Percentiles rank a stretch among this genome's conserved stretches.
Conservation (phyloP, 2,888 invertebrate genomes). For the Horisme vitalbata region DNA sequence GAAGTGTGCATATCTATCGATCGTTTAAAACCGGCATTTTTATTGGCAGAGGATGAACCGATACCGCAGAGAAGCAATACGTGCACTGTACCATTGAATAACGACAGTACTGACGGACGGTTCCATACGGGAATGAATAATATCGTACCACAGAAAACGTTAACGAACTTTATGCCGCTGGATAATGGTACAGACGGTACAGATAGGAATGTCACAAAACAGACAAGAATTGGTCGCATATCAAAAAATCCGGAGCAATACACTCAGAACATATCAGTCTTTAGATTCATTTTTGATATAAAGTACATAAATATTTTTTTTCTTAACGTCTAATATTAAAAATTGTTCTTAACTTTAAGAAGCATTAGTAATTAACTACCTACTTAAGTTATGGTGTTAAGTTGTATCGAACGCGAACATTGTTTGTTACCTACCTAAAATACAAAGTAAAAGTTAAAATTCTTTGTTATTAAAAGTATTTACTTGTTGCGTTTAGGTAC, state of each 20-base stretch:
- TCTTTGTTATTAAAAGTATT: no score
- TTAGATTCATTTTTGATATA: no score
- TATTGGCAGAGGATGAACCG: not conserved
- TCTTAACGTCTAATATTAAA: no score
- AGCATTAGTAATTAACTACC: no score
- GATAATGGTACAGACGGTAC: not conserved
- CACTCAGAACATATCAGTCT: no score
- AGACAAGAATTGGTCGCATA: conserved; percentile 23
- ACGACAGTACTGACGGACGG: not conserved
- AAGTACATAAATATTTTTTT: no score
- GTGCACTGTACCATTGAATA: not conserved
- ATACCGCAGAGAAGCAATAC: not conserved
- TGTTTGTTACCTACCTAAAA: no score
- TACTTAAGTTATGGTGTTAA: no score
- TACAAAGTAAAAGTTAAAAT: no score
- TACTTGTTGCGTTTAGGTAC: no score
- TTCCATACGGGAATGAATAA: not conserved
- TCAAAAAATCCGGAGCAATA: conserved; percentile 37
- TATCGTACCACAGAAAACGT: not conserved
- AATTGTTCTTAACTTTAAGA: no score
- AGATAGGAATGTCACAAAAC: not conserved
- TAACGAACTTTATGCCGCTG: not conserved
- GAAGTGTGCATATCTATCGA: not conserved
- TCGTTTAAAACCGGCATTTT: not conserved
- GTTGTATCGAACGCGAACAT: no score